A percentile compares a stretch with the other conserved stretches of the same genome.
Conservation (phyloP, 2,113 vertebrate genomes). For the Rhinolophus sinicus region DNA sequence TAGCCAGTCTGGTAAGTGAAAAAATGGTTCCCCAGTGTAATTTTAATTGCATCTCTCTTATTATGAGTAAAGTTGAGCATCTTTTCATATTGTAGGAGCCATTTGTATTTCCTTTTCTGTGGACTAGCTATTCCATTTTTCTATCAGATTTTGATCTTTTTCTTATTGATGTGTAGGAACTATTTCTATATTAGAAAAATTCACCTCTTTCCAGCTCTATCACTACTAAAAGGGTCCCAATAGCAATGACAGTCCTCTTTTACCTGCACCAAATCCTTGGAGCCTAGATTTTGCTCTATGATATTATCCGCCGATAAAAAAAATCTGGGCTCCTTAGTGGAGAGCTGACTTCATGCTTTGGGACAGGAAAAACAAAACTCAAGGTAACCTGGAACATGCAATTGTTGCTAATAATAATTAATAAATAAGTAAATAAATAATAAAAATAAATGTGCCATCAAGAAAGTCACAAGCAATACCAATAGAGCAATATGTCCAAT, state of each 20-base stretch:
- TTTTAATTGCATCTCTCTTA: neutral
- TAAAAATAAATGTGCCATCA: neutral
- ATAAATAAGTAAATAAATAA: neutral
- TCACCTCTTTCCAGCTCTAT: neutral
- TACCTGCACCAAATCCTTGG: neutral
- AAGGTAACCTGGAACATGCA: neutral
- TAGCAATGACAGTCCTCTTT: neutral
- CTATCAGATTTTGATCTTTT: neutral
- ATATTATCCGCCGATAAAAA: neutral
- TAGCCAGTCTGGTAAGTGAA: neutral
- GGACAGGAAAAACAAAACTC: neutral
- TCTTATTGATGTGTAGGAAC: neutral
- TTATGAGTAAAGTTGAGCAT: neutral
- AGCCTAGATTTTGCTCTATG: neutral
- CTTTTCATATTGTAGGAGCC: neutral
- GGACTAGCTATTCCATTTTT: neutral
- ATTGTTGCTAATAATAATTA: neutral
- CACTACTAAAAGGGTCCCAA: neutral
- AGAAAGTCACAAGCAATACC: neutral
- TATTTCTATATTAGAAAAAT: neutral
- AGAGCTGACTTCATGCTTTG: neutral
- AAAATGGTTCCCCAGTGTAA: neutral
- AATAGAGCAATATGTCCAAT: neutral
- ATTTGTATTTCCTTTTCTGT: neutral
- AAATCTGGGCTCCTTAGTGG: neutral